Conservation (phyloP, 1,140 invertebrate species). For the Eulimnadia texana region DNA sequence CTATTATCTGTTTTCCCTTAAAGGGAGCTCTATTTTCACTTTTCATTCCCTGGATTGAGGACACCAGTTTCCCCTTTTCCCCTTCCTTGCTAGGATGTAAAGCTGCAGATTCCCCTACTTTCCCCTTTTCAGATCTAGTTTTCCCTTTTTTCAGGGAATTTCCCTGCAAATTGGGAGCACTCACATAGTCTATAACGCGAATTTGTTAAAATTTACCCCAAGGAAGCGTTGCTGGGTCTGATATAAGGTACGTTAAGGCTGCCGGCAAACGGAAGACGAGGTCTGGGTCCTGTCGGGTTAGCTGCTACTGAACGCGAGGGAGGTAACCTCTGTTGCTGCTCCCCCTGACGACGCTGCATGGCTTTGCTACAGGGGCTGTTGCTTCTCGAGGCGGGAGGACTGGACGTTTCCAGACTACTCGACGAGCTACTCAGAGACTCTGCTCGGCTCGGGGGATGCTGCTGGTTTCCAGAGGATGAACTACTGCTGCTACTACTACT, state of each 20-base stretch:
- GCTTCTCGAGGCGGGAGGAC: neutral
- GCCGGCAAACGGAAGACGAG: neutral
- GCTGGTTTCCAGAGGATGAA: neutral
- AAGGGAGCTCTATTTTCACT: no score
- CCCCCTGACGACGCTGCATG: neutral
- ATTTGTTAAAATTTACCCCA: no score
- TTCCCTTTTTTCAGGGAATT: no score
- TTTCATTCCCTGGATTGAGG: no score
- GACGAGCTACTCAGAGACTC: neutral
- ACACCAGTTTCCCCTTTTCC: no score
- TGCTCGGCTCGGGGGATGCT: neutral
- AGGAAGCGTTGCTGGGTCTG: neutral
- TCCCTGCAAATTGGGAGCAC: neutral
- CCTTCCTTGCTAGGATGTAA: no score
- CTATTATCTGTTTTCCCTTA: no score
- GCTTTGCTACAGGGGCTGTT: neutral
- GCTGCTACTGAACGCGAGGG: neutral
- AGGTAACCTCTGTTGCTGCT: neutral
- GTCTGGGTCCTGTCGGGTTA: neutral
- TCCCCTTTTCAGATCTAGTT: no score
- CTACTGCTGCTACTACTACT: slow-evolving; percentile 3
- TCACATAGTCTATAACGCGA: neutral
- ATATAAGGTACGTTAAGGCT: neutral
- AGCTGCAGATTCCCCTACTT: no score
- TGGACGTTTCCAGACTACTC: slow-evolving; percentile 6